Evolutionary conservation across 2,888 invertebrate genomes (phyloP).

Genomic region (Agrotis exclamationis): DNA sequence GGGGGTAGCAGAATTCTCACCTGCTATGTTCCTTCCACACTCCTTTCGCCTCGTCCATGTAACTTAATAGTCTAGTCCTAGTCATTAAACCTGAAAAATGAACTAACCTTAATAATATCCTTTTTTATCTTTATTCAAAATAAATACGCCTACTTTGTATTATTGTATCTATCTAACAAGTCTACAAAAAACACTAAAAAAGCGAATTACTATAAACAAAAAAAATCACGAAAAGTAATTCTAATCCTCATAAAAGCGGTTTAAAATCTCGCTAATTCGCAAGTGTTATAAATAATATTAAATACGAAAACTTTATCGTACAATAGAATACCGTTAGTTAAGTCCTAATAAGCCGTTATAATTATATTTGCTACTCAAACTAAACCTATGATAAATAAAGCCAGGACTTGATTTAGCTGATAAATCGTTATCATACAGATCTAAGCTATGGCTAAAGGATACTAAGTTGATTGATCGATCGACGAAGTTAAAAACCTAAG

Average conservation of each 20-base stretch:
- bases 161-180: no score
- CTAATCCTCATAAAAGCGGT: neutral
- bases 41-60: no score
- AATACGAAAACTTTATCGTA: slow-evolving; percentile 23
- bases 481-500: slow-evolving; percentile 16
- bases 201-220: neutral
- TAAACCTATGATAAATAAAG: slow-evolving; percentile 52
- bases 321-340: slow-evolving; percentile 35
- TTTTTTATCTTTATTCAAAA: no score
- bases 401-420: slow-evolving; percentile 54
- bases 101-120: no score
- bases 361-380: slow-evolving; percentile 53
- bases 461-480: slow-evolving; percentile 28
- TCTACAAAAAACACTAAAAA: no score
- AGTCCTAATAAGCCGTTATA: slow-evolving; percentile 55
- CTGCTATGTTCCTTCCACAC: no score
- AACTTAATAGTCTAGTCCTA: no score
- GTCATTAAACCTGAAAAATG: no score
- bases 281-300: slow-evolving; percentile 13
- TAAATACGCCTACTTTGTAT: no score
- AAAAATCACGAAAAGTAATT: neutral
- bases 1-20: no score
- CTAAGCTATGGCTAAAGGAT: slow-evolving; percentile 6
- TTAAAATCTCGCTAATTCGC: slow-evolving; percentile 18
- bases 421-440: slow-evolving; percentile 39